These are phyloP conservation scores for Furnarius figulus DNA, from an alignment of 2,113 vertebrate genomes.

Conservation along the genomic window DNA sequence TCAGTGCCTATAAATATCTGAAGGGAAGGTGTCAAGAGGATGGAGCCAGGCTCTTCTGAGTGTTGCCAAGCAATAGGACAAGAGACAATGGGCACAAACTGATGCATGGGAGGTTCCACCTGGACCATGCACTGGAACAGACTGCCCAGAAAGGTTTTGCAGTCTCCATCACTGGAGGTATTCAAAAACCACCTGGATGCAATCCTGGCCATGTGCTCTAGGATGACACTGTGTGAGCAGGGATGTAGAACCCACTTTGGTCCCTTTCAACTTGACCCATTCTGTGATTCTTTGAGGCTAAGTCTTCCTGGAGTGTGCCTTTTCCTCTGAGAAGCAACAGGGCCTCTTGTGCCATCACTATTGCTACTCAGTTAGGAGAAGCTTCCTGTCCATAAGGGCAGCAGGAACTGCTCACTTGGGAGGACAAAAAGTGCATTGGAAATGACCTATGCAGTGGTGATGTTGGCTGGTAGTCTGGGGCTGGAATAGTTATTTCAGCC, in stretches of 20 bases:
- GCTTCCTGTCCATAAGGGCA: background rate
- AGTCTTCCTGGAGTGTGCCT: background rate
- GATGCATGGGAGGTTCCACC: background rate
- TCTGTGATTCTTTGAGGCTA: background rate
- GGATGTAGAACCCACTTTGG: background rate
- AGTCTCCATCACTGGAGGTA: background rate
- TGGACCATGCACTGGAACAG: background rate
- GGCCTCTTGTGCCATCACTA: background rate
- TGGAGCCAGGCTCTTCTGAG: accelerated
- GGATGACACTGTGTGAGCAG: background rate
- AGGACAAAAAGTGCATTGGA: background rate
- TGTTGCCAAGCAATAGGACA: background rate
- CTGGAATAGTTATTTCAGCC: background rate
- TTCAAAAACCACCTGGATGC: background rate
- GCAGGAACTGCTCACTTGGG: background rate
- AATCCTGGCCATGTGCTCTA: background rate
- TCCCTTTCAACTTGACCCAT: background rate
- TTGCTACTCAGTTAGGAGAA: background rate
- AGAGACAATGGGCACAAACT: background rate
- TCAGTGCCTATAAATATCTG: background rate
- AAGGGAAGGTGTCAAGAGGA: background rate
- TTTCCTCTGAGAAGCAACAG: background rate
- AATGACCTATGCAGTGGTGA: background rate
- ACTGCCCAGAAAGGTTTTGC: background rate
- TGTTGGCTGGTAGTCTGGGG: background rate